A percentile compares a stretch with the other conserved stretches of the same genome.
phyloP scores from a whole-genome alignment of 2,888 invertebrate genomes.

The Watsonalla binaria region DNA sequence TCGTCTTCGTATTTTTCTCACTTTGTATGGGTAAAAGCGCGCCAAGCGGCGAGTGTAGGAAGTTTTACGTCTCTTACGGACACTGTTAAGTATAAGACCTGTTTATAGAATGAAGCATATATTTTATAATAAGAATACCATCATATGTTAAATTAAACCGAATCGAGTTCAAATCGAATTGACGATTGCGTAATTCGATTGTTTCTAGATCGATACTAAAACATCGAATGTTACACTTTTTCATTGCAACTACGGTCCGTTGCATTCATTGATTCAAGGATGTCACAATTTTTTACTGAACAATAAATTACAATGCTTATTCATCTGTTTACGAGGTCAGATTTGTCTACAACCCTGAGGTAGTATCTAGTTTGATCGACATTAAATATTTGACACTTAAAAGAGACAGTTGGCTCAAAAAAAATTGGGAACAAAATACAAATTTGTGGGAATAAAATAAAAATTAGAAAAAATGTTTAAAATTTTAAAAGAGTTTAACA shows the following conservation, averaged over 20 bases:
- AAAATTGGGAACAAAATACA: conserved; percentile 7
- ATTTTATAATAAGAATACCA: neutral
- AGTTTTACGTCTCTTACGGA: too few relatives aligned
- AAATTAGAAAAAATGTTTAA: conserved; percentile 15
- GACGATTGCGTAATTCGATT: conserved; percentile 10
- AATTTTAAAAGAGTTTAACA: conserved; percentile 17
- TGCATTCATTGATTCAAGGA: conserved; percentile 53
- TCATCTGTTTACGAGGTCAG: conserved; percentile 48
- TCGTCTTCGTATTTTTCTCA: too few relatives aligned
- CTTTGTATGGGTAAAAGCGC: too few relatives aligned
- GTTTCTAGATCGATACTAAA: conserved; percentile 17
- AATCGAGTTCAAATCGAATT: neutral
- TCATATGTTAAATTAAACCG: neutral
- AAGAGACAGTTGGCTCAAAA: conserved; percentile 19
- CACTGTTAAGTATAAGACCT: too few relatives aligned
- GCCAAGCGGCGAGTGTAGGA: too few relatives aligned
- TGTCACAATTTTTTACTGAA: conserved; percentile 54
- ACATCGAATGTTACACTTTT: conserved; percentile 11
- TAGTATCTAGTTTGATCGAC: conserved; percentile 11
- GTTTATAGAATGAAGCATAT: neutral
- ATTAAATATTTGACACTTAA: conserved; percentile 22
- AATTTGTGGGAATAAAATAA: conserved; percentile 2
- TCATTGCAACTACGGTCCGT: conserved; percentile 36
- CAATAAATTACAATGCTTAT: conserved; percentile 35
- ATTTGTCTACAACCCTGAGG: conserved; percentile 23